Evolutionary conservation across 2,797 vertebrate species (phyloP), one percentile per base, ranked within the genome.

Genomic region (Chelon labrosus): DNA sequence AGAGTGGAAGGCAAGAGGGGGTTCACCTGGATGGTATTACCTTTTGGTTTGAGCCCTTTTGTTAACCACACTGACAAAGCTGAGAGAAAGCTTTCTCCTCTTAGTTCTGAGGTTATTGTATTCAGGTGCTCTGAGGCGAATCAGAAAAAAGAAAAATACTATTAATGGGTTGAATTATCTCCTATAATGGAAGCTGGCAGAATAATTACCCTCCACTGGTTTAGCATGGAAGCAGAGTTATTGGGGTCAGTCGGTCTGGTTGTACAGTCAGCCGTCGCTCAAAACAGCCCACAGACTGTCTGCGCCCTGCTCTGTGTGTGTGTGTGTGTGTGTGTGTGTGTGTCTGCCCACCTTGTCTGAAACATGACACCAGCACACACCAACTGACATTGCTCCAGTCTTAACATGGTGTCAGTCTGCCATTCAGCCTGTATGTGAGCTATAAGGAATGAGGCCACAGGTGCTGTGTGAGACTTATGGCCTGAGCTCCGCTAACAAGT

Each of bases 381-480:
- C 8, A 41, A 73, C 74, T 63, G 67, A 75, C 73, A 70, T 44
- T 54, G 58, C 47, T 51, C 27, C 37, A 52, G 85, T 81, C 88
- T 80, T 87, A 78, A 76, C 86, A 70, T 67, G 83, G 88, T 92
- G 86, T 91, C 89, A 77, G 80, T 84, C 88, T 88, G 80, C 72
- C 77, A 52, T 73, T 70, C 77, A 52, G 75, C 53, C 78, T 68
- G 69, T 56, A 16, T 86, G 85, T 70, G 88, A 85, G 82, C 58
- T 79, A 74, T 47, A n/a, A 79, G 86, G 84, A 92, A 92, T 91
- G 89, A 83, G 89, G 90, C 82, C 91, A 91, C 89, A 92, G 91
- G 88, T 92, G 89, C 78, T 54, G 64, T 65, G 75, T 65, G 66
- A 78, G 67, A 80, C 78, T 80, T 66, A 64, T 13, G 31, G 64